phyloP scores from a whole-genome alignment of 2,888 invertebrate genomes.

The Plutella xylostella region DNA sequence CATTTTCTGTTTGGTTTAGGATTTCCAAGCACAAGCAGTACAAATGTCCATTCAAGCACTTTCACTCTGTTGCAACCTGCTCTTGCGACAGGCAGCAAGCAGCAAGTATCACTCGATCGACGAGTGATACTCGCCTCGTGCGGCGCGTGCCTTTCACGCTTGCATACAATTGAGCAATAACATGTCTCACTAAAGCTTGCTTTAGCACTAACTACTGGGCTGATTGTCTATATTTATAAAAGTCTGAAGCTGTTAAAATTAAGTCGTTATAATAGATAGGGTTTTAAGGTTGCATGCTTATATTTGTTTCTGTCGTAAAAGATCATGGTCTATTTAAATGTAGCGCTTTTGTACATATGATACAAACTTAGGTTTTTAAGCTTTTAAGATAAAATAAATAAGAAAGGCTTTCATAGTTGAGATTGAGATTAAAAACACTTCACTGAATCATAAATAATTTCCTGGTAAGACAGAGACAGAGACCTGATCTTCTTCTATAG shows the following conservation, averaged over 20 bases:
- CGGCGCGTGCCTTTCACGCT: slow-evolving; percentile 3
- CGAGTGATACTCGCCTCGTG: slow-evolving; percentile 4
- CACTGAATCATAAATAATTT: too few species aligned
- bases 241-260: neutral
- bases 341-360: too few species aligned
- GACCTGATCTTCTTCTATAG: too few species aligned
- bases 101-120: slow-evolving; percentile 7
- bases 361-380: too few species aligned
- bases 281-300: neutral
- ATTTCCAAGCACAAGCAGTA: neutral
- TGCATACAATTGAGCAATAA: neutral
- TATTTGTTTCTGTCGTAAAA: too few species aligned
- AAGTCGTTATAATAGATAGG: neutral
- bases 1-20: neutral
- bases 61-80: slow-evolving; percentile 11
- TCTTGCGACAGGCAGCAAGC: slow-evolving; percentile 12
- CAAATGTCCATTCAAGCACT: slow-evolving; percentile 17
- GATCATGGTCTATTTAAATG: too few species aligned
- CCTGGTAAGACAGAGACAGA: too few species aligned
- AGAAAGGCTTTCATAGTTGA: too few species aligned
- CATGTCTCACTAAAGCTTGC: neutral
- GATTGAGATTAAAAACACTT: too few species aligned
- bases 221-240: neutral
- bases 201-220: too few species aligned
- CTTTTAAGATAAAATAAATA: too few species aligned